phyloP scores from a whole-genome alignment of 2,888 invertebrate species.

The Sphecodes monilicornis region DNA sequence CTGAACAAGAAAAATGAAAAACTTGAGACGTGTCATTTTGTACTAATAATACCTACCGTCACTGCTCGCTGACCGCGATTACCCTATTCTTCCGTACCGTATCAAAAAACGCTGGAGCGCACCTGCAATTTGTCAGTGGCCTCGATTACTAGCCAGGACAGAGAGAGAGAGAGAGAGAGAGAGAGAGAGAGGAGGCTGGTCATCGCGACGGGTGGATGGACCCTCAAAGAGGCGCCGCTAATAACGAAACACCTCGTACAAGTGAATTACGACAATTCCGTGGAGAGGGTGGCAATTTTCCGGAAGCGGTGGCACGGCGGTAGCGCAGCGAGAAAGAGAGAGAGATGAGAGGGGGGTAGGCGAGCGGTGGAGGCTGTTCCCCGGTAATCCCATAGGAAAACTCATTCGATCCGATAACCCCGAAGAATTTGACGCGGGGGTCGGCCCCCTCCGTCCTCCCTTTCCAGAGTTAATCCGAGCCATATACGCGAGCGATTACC shows the following conservation, averaged over 20 bases:
- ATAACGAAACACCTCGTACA: constrained; percentile 6
- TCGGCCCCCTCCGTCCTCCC: constrained; percentile 39
- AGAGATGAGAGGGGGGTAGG: neutral
- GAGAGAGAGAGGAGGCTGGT: neutral
- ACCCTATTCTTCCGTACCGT: neutral
- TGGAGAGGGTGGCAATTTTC: constrained; percentile 53
- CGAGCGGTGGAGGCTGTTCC: constrained; percentile 20
- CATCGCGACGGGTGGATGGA: neutral
- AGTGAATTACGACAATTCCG: constrained; percentile 20
- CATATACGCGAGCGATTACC: constrained; percentile 84
- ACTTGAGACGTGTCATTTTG: neutral
- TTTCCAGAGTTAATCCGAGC: constrained; percentile 80
- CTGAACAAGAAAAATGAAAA: neutral
- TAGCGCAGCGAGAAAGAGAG: neutral
- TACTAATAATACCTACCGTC: neutral
- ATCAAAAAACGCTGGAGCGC: neutral
- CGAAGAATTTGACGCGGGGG: constrained; percentile 78
- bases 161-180: neutral
- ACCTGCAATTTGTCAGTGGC: neutral
- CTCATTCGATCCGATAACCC: constrained; percentile 75
- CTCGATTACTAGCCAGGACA: neutral
- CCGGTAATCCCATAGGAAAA: constrained; percentile 72
- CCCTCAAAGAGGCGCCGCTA: constrained; percentile 10
- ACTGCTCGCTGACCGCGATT: neutral
- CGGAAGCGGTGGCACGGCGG: constrained; percentile 39